Evolutionary conservation across 2,888 invertebrate genomes (phyloP), one percentile per base, ranked within the genome.

Genomic region (Chorisops tibialis): DNA sequence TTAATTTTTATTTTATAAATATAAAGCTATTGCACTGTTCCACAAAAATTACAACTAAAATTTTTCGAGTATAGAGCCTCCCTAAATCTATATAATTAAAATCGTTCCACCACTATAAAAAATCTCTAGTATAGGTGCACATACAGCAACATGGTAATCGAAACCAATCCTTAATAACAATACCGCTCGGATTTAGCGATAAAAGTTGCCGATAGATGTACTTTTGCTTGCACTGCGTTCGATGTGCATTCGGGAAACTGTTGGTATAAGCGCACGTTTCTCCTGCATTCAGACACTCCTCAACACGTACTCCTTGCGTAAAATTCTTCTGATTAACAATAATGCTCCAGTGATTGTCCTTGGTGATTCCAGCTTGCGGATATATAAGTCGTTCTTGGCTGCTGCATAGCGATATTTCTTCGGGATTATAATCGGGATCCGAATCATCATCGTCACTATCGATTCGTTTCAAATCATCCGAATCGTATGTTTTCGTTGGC

Each of bases 291-390:
- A 75, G 66, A 80, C 93, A 93, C 64, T 82, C 81, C 75, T 92
- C 91, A 1, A 89, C 83, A 48, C 85, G 81, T 47, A 91, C 83
- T 18, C 87, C 88, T 75, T 93, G 93, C 12, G 83, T 79, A 50
- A 84, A 85, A 1, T 82, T 76, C 0, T 82, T 82, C 19, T 83
- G 82, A 72, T 92, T 89, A 1, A 91, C 79, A 18, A 92, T 83
- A 54, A 81, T 82, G 68, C 85, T 81, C 88, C 88, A 90, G 63
- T 85, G 79, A 12, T 82, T 82, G 12, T 84, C 78, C 65, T 80
- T 79, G 58, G 83, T 86, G 62, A 80, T 74, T 0, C 83, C 88
- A 0, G 81, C 78, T 73, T 84, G 79, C 0, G 90, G 91, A 67
- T 80, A 83, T 7, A 86, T 77, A 0, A 86, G 61, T 11, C 68